Conservation (phyloP, 2,888 invertebrate genomes). For the Athrips mouffetella region DNA sequence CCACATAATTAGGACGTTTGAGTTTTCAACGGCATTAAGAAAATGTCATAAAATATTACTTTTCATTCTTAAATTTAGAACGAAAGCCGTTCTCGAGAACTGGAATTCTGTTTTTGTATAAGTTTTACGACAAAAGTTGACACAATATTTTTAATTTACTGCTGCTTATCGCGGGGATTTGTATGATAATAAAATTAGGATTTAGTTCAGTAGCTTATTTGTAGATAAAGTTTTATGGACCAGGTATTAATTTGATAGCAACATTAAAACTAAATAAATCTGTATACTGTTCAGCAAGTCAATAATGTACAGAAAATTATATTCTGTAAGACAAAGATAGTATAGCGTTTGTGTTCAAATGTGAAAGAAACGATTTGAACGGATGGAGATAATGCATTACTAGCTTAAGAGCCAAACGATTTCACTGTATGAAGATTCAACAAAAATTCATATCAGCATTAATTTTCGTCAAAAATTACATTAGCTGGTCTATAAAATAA, state of each 20-base stretch:
- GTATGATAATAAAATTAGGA: background rate
- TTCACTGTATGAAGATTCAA: too few relatives aligned
- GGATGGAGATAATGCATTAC: too few relatives aligned
- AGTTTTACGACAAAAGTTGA: slow-evolving; percentile 6
- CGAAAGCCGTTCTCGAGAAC: slow-evolving; percentile 7
- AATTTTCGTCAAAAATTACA: too few relatives aligned
- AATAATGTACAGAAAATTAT: too few relatives aligned
- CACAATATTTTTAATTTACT: slow-evolving; percentile 8
- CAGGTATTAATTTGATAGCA: background rate
- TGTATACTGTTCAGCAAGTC: too few relatives aligned
- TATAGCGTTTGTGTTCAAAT: too few relatives aligned
- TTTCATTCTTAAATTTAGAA: slow-evolving; percentile 14
- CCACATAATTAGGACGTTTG: slow-evolving; percentile 42
- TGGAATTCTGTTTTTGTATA: slow-evolving; percentile 10
- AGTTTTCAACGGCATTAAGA: slow-evolving; percentile 36
- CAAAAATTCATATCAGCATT: too few relatives aligned
- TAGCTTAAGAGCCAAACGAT: too few relatives aligned
- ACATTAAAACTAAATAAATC: too few relatives aligned
- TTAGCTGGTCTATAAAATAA: too few relatives aligned
- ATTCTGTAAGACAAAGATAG: too few relatives aligned
- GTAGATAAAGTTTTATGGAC: background rate
- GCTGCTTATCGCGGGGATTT: slow-evolving; percentile 3
- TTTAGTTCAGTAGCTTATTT: background rate
- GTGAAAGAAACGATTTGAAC: too few relatives aligned
- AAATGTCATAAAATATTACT: slow-evolving; percentile 19